Percentiles rank a stretch among this genome's conserved stretches.
Evolutionary conservation across 2,113 vertebrate genomes (phyloP).

Genomic region (Urocynchramus pylzowi): DNA sequence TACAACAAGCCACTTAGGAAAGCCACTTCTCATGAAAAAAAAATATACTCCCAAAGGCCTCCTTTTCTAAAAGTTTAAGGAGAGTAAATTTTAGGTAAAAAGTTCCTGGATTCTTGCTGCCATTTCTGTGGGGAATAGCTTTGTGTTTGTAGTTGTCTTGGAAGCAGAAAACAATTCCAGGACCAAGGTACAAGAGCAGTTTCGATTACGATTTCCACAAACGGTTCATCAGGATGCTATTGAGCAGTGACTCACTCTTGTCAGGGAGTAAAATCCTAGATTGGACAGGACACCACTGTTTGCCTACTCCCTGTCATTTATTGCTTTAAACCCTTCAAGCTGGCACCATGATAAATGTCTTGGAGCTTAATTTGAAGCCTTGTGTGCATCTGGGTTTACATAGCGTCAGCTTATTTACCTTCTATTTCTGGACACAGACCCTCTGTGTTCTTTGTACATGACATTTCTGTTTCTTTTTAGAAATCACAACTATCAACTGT

Average conservation of each 20-base stretch:
- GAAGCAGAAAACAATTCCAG: neutral
- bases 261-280: neutral
- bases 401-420: neutral
- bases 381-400: neutral
- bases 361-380: neutral
- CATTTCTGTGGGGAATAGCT: neutral
- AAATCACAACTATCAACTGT: constrained; percentile 22
- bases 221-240: neutral
- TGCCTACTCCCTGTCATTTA: neutral
- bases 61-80: neutral
- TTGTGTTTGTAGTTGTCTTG: neutral
- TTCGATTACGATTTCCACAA: neutral
- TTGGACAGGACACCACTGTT: neutral
- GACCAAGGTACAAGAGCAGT: neutral
- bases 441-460: neutral
- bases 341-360: neutral
- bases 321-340: neutral
- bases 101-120: neutral
- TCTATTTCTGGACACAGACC: neutral
- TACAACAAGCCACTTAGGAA: neutral
- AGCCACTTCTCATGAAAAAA: neutral
- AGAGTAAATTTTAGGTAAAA: neutral
- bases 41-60: neutral
- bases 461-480: constrained; percentile 5
- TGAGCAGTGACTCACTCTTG: neutral